phyloP scores from a whole-genome alignment of 2,113 vertebrate genomes.

The Prionailurus viverrinus region DNA sequence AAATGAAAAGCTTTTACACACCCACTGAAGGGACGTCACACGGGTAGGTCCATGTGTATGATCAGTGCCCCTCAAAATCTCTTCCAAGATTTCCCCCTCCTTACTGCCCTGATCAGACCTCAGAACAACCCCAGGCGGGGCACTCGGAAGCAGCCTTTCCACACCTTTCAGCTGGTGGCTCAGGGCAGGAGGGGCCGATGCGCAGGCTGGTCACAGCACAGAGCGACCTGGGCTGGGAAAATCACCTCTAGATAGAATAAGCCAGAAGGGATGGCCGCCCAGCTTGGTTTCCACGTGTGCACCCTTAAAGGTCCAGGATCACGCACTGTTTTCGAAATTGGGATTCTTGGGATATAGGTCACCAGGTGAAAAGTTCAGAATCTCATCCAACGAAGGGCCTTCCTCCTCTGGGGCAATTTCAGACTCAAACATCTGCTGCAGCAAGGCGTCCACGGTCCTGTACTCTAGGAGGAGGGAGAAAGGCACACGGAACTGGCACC shows the following conservation, averaged over 20 bases:
- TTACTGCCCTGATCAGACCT: not conserved
- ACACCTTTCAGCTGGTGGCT: rapidly evolving
- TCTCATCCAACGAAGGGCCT: slow-evolving; percentile 87
- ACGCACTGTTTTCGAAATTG: slow-evolving; percentile 77
- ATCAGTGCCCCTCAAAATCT: too few relatives aligned
- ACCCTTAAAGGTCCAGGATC: rapidly evolving
- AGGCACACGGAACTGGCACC: rapidly evolving
- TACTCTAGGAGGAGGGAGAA: slow-evolving; percentile 87
- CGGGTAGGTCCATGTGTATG: rapidly evolving
- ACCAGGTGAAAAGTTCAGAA: slow-evolving; percentile 81
- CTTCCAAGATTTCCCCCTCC: not conserved
- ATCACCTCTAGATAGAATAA: not conserved
- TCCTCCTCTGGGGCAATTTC: slow-evolving; percentile 92
- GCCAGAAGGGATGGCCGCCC: not conserved
- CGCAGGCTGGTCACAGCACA: too few relatives aligned
- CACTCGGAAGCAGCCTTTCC: not conserved
- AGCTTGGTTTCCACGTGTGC: not conserved
- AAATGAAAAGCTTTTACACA: not conserved
- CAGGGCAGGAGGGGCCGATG: rapidly evolving
- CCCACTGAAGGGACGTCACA: not conserved
- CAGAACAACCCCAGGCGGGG: rapidly evolving
- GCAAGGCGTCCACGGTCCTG: slow-evolving; percentile 93
- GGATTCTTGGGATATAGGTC: slow-evolving; percentile 84
- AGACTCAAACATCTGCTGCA: slow-evolving; percentile 96
- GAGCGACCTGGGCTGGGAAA: not conserved